Conservation (phyloP, 2,888 invertebrate species). For the Eristalinus sepulchralis region DNA sequence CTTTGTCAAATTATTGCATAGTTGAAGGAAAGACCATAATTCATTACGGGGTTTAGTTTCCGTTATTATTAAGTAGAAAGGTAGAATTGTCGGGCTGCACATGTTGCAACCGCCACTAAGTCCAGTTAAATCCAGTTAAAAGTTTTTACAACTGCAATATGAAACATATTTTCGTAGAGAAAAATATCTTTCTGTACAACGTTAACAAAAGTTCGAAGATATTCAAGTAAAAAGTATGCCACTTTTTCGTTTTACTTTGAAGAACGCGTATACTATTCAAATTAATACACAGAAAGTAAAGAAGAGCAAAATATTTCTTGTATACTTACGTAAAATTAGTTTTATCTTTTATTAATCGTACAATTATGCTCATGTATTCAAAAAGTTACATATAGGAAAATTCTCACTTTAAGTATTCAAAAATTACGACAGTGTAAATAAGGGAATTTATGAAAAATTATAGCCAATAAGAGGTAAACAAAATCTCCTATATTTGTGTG, state of each 20-base stretch:
- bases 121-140: too few relatives aligned
- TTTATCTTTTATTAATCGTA: background rate
- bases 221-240: background rate
- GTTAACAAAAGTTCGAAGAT: background rate
- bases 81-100: too few relatives aligned
- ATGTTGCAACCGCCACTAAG: too few relatives aligned
- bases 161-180: background rate
- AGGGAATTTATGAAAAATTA: background rate
- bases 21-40: constrained; percentile 59
- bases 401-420: background rate
- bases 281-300: background rate
- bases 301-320: background rate
- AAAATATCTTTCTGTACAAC: background rate
- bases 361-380: background rate
- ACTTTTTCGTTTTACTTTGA: background rate
- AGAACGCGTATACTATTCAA: background rate
- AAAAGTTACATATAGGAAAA: background rate
- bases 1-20: constrained; percentile 56
- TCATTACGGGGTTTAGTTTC: background rate
- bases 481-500: background rate
- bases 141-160: background rate
- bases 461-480: background rate
- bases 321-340: constrained; percentile 40
- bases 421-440: background rate
- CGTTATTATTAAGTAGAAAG: too few relatives aligned